phyloP scores from a whole-genome alignment of 2,113 vertebrate species.

The Hippolais icterina region DNA sequence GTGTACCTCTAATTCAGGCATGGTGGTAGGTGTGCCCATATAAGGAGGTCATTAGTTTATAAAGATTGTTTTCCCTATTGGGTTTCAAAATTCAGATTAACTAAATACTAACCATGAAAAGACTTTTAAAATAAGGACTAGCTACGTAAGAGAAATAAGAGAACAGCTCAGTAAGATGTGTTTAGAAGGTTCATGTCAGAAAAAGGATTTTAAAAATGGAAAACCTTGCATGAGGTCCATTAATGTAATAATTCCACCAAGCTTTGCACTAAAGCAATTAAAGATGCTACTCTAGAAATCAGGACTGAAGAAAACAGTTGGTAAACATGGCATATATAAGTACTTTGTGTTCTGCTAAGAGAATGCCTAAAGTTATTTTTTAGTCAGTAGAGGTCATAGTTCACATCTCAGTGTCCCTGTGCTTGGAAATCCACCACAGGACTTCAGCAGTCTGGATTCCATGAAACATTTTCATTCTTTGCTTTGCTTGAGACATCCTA shows the following conservation, averaged over 20 bases:
- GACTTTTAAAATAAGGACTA: neutral
- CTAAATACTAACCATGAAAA: neutral
- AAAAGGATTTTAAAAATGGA: conserved; percentile 37
- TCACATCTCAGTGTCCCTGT: neutral
- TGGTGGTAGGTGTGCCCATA: neutral
- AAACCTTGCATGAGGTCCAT: conserved; percentile 7
- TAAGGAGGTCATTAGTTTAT: neutral
- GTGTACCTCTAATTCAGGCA: neutral
- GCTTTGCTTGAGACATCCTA: neutral
- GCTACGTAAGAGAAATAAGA: neutral
- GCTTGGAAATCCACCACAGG: neutral
- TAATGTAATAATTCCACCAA: neutral
- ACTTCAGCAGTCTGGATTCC: neutral
- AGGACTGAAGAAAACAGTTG: neutral
- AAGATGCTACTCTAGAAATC: neutral
- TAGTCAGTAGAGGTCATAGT: neutral
- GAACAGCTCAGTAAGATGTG: neutral
- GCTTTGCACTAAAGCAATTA: neutral
- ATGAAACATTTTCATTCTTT: neutral
- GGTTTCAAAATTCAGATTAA: conserved; percentile 1
- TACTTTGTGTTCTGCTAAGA: neutral
- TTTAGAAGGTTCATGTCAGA: neutral
- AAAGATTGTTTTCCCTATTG: neutral
- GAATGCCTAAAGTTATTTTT: neutral
- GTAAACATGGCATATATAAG: neutral